Evolutionary conservation across 2,888 invertebrate species (phyloP), one percentile per base, ranked within the genome.

Genomic region (Poecilobothrus nobilitatus): DNA sequence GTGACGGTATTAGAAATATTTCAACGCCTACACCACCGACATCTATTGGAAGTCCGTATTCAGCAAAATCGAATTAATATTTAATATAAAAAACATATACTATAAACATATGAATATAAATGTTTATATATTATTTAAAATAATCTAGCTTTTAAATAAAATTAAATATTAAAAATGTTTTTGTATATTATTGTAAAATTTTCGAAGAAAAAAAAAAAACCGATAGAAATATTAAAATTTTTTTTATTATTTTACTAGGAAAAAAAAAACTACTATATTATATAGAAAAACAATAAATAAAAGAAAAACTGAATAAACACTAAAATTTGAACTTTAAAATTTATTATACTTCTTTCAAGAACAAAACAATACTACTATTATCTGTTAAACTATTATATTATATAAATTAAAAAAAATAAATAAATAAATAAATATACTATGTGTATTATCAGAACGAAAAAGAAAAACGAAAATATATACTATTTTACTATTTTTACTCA

Each of bases 1-100:
- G 91, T 74, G 91, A 91, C 78, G 83, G 85, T 18, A 78, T 82
- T 68, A 78, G 82, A 18, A 81, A 79, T 70, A 78, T 78, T 66
- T 78, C 81, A 68, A 82, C 82, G 63, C 82, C 81, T 68, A 81
- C 81, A 61, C 82, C 81, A 70, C 80, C 82, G 34, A 65, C 65
- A n/a, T 79, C 79, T 34, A 80, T 80, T 68, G 81, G 78, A 68
- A 82, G 81, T 75, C 80, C 81, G 69, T 81, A 77, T 75, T 80
- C 80, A 72, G 80, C 81, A 66, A 81, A 81, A 77, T 77, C 77
- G 34, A 77, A 76, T 71, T 77, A 73, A 73, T 27, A 71, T 41
- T 7, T 21, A 63, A 22, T 22, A 3, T 20, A 12, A 63, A 22
- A 27, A 27, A 27, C 2, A 27, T 27, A 27, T 21, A 22, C 5